Evolutionary conservation across 2,113 vertebrate genomes (phyloP), one percentile per base, ranked within the genome.

Genomic region (Scophthalmus maximus): DNA sequence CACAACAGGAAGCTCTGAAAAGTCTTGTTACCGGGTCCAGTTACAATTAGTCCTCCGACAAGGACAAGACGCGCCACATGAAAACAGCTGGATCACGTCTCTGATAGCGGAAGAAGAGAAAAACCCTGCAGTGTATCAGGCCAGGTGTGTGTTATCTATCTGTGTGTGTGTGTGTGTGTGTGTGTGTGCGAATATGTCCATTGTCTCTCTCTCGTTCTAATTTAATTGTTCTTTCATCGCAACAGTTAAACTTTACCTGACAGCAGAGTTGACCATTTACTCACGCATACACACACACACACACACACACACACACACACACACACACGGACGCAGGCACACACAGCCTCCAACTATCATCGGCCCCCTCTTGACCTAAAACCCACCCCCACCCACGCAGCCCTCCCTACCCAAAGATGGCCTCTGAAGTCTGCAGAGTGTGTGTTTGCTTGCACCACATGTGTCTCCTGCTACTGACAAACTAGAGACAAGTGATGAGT

Each of bases 391-490:
- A 22, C 44, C 1, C 8, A n/a, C 44, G 6, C 44, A 20, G 20
- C 47, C 47, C 26, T 15, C 26, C 27, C 26, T 42, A 32, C 52
- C 49, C 22, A 9, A 55, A 56, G 72, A 84, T 84, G 81, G 82
- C 82, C 80, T 76, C 66, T 60, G 50, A 70, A 73, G 79, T 80
- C 40, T 52, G 2, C 26, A 14, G 32, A 53, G 73, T 65, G 26
- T 63, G 59, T 68, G 68, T 70, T 38, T 69, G 74, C 60, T 76
- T 82, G 66, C 62, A 27, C 80, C 73, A 74, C 89, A 89, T 87
- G 78, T n/a, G 87, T 89, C 85, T 69, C 34, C 82, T 83, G 86
- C 84, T 71, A 91, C 81, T 89, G 89, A 91, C 87, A 89, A 88
- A 91, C 81, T 77, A 58, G 78, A 83, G 87, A 85, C 87, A 86